Conservation (phyloP, 1,140 invertebrate species). For the Drosophila ohnishii region DNA sequence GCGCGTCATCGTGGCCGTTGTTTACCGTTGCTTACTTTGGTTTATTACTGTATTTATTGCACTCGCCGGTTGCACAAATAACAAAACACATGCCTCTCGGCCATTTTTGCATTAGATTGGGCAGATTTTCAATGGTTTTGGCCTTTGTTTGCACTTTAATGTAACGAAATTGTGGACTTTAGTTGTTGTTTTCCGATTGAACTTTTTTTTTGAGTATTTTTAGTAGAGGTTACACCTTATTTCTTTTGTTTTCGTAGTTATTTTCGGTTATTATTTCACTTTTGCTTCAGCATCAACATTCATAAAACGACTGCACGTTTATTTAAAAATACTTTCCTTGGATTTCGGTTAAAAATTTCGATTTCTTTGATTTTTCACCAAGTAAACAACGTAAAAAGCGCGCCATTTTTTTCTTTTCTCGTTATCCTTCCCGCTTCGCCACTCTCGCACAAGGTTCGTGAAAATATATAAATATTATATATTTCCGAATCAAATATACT, state of each 20-base stretch:
- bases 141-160: slow-evolving; percentile 44
- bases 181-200: neutral
- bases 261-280: neutral
- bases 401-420: slow-evolving; percentile 61
- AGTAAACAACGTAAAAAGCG: slow-evolving; percentile 35
- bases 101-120: slow-evolving; percentile 20
- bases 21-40: slow-evolving; percentile 23
- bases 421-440: slow-evolving; percentile 16
- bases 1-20: slow-evolving; percentile 68
- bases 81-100: slow-evolving; percentile 16
- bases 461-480: slow-evolving; percentile 45
- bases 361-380: slow-evolving; percentile 25
- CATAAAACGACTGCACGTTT: neutral
- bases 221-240: neutral
- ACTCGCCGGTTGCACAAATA: slow-evolving; percentile 23
- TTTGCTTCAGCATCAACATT: no score
- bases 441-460: slow-evolving; percentile 39
- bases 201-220: neutral
- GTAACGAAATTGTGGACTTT: neutral
- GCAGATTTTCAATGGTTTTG: neutral
- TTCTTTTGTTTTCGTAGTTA: neutral
- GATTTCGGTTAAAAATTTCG: neutral
- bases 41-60: slow-evolving; percentile 30
- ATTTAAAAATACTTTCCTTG: neutral
- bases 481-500: slow-evolving; percentile 4